Base-by-base conservation (phyloP, 2,888 invertebrate genomes). In the Metopia argyrocephala region DNA sequence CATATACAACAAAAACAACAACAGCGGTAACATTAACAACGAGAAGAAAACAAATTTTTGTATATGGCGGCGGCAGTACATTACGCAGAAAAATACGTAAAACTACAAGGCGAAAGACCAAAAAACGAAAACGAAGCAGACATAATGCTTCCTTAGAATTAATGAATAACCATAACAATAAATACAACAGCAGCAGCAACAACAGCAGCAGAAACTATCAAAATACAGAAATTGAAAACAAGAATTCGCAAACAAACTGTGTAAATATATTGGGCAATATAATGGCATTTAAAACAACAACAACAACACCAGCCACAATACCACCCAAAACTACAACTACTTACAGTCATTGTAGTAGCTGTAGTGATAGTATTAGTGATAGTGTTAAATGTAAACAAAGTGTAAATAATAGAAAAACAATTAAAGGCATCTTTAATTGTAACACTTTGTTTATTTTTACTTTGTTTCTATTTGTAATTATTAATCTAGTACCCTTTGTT, bases 71-170 rank as follows among this genome's bases (percentile, higher is more conserved):
- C 15, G 38, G 38, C 38, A 12, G 9, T 12, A 18, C 71, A 54
- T 62, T 76, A 45, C 71, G 45, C 38, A 64, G 69, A 62, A 71
- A 80, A 73, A 28, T 71, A 68, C 65, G 80, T 5, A 80, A 80
- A 76, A 80, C 76, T 23, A 76, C 76, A n/a, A 76, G 80, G 31
- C 78, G 78, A 46, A 81, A 81, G 78, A 70, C 70, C 61, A 78
- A 74, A 38, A 20, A 15, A 12, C 23, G 45, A n/a, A 21, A 23
- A 62, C 15, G n/a, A 3, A 15, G 27, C 25, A 20, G 31, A 31
- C 12, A 4, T 15, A 9, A 38, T 15, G 15, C 0, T 38, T 12
- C 15, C 0, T 9, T 38, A 12, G 38, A 12, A 38, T 12, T 38
- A 38, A 38, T 12, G 3, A 38, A 28, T 12, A 28, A 15, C 12